phyloP scores from a whole-genome alignment of 2,113 vertebrate genomes.

The Sceloporus tristichus region DNA sequence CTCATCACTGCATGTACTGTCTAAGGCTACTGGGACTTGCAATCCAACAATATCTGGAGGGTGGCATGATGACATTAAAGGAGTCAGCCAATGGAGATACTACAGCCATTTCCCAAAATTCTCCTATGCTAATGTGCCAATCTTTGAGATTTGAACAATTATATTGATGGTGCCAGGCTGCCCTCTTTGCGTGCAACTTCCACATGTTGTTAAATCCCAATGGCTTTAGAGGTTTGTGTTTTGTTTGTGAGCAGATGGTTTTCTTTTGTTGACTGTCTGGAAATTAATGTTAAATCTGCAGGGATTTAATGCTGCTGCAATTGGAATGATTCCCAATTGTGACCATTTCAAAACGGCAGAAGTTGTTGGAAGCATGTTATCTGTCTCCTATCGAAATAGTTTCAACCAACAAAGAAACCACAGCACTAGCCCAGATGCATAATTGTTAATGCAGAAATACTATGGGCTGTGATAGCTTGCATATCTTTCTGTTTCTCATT shows the following conservation, averaged over 20 bases:
- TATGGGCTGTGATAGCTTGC: not conserved
- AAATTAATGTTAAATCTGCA: not conserved
- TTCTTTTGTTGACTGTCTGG: not conserved
- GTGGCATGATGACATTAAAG: no score
- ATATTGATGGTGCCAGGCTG: not conserved
- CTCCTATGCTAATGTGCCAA: not conserved
- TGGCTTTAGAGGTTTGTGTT: not conserved
- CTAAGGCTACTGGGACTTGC: no score
- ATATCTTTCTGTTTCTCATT: not conserved
- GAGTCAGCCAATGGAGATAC: not conserved
- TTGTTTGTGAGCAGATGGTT: not conserved
- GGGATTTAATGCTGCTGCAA: not conserved
- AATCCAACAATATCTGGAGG: no score
- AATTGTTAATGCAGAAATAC: not conserved
- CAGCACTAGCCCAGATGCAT: no score
- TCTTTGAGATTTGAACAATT: slow-evolving; percentile 31
- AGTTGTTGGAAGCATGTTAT: not conserved
- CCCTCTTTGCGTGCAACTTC: not conserved
- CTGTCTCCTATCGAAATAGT: not conserved
- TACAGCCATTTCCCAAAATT: not conserved
- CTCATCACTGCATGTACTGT: no score
- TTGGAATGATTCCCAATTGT: no score
- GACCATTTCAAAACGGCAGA: not conserved
- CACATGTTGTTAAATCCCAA: not conserved
- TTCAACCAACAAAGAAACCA: not conserved